phyloP scores from a whole-genome alignment of 2,888 invertebrate genomes.

The Leucania comma region DNA sequence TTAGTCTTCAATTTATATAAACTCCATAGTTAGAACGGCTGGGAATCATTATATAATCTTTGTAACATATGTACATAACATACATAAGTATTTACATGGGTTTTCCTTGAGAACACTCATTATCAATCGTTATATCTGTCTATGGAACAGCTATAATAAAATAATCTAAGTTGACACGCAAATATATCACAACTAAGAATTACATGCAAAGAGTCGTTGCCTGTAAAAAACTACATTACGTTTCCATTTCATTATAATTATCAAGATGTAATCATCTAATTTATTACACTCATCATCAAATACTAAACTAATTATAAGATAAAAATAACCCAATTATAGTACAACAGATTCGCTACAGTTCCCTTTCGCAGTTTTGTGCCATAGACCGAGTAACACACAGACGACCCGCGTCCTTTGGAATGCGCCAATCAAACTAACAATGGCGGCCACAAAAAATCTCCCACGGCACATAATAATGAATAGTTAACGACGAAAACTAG shows the following conservation, averaged over 20 bases:
- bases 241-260: slow-evolving; percentile 32
- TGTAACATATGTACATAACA: not conserved
- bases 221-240: not conserved
- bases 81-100: too few relatives aligned
- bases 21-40: too few relatives aligned
- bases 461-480: slow-evolving; percentile 90
- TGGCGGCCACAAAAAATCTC: slow-evolving; percentile 84
- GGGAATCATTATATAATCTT: not conserved
- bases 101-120: slow-evolving; percentile 1
- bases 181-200: not conserved
- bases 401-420: slow-evolving; percentile 82
- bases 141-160: not conserved
- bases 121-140: not conserved
- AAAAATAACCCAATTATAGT: slow-evolving; percentile 44
- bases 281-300: slow-evolving; percentile 40
- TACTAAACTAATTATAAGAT: slow-evolving; percentile 50
- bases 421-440: slow-evolving; percentile 88
- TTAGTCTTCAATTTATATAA: too few relatives aligned
- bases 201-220: not conserved
- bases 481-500: slow-evolving; percentile 90
- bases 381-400: slow-evolving; percentile 64
- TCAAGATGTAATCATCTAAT: slow-evolving; percentile 18
- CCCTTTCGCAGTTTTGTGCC: slow-evolving; percentile 27
- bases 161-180: not conserved
- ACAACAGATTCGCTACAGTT: slow-evolving; percentile 42